These are phyloP conservation scores for Helogale parvula DNA, from an alignment of 2,113 vertebrate species.

Conservation along the genomic window DNA sequence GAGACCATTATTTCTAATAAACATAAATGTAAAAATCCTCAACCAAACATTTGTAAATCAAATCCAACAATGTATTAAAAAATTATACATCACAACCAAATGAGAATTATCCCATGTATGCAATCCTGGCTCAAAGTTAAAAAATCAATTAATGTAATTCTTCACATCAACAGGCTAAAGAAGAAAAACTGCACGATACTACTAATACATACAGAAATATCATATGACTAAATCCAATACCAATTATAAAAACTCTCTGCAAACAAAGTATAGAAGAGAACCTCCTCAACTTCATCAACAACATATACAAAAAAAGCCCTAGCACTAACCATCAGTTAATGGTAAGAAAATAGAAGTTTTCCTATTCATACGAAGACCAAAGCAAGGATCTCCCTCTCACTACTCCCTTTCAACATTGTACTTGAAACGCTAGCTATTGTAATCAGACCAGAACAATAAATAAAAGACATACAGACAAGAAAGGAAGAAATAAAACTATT, in stretches of 20 bases:
- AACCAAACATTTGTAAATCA: neutral
- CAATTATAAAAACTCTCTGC: neutral
- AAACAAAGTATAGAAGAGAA: neutral
- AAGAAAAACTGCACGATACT: neutral
- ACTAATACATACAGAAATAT: neutral
- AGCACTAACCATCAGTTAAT: neutral
- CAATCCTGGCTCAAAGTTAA: too few relatives aligned
- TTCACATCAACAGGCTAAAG: neutral
- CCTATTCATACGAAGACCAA: neutral
- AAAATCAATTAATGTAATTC: too few relatives aligned
- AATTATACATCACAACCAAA: too few relatives aligned
- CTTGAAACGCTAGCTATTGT: neutral
- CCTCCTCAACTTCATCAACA: neutral
- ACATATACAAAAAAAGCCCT: neutral
- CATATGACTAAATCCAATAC: neutral
- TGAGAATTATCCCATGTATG: too few relatives aligned
- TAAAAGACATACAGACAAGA: neutral
- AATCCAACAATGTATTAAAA: neutral
- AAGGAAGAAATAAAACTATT: neutral
- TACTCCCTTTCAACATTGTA: neutral
- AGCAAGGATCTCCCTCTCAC: neutral
- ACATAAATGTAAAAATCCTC: neutral
- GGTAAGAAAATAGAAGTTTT: neutral
- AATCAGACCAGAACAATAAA: neutral
- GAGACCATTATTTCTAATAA: neutral